These are phyloP conservation scores for Adelphocoris suturalis DNA, from an alignment of 2,888 invertebrate genomes.

Conservation along the genomic window DNA sequence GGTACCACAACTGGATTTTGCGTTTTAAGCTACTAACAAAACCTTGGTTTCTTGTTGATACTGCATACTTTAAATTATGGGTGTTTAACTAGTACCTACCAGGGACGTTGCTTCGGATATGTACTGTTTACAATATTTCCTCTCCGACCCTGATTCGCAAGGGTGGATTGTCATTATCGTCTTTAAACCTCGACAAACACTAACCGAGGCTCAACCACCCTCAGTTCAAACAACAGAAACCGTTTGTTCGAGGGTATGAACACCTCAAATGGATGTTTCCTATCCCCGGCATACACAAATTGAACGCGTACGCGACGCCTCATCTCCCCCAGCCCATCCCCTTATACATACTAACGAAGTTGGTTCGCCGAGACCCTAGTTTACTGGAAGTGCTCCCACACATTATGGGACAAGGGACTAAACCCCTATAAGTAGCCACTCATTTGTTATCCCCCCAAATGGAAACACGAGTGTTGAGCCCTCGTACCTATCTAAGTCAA, in stretches of 20 bases:
- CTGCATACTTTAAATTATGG: no score
- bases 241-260: background rate
- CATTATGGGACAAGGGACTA: conserved; percentile 26
- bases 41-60: no score
- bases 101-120: no score
- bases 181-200: background rate
- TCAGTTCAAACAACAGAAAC: background rate
- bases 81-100: no score
- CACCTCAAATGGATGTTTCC: conserved; percentile 3
- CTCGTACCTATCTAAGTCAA: no score
- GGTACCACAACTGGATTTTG: no score
- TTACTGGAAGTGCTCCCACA: conserved; percentile 2
- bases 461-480: no score
- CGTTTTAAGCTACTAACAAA: no score
- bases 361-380: background rate
- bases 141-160: no score
- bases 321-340: background rate
- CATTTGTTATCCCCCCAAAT: background rate
- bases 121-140: no score
- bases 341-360: conserved; percentile 42
- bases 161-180: background rate
- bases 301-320: background rate
- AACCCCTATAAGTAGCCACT: conserved; percentile 12
- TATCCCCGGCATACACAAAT: background rate
- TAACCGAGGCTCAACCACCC: background rate